Evolutionary conservation across 1,140 invertebrate species (phyloP), one percentile per base, ranked within the genome.

Genomic region (Mycetomoellerius zeteki): DNA sequence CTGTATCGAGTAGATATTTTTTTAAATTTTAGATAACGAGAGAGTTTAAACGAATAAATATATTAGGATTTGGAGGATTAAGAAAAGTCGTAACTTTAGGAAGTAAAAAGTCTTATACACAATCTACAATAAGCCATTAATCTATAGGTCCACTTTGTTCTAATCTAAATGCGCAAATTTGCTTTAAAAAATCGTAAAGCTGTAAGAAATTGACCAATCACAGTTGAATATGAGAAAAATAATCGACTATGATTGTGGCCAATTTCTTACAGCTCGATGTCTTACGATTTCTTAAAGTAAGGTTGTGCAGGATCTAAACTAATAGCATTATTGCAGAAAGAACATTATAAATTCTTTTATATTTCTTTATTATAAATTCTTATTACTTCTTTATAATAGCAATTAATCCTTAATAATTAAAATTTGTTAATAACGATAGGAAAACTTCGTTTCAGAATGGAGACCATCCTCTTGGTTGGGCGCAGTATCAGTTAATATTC

Each of bases 401-500:
- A 64, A 77, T 30, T 62, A 12, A 47, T 62, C 16, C 21, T 43
- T 43, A 12, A 43, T 43, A 1, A 43, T 10, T 43, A 6, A 54
- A 62, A n/a, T 72, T 72, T 37, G 47, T 56, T 43, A n/a, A 69
- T 80, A 33, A 69, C 3, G 12, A 56, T 56, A 27, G 1, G 0
- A 50, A 27, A 67, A 27, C 27, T 58, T 71, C 37, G 27, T 93
- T 96, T 67, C 94, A 97, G 97, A 97, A 97, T 91, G 96, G 96
- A 72, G 97, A 97, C 89, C 95, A 96, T 89, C 96, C 95, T 56
- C 94, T 97, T 54, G 96, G 96, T 86, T 97, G 96, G 94, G 93
- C 95, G 12, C 96, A 96, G 2, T 97, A 96, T 94, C 96, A 97
- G 58, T 95, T 97, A 69, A 97, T 96, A 92, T 97, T 97, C 93